Evolutionary conservation across 2,888 invertebrate genomes (phyloP), one percentile per base, ranked within the genome.

Genomic region (Frankliniella intonsa): DNA sequence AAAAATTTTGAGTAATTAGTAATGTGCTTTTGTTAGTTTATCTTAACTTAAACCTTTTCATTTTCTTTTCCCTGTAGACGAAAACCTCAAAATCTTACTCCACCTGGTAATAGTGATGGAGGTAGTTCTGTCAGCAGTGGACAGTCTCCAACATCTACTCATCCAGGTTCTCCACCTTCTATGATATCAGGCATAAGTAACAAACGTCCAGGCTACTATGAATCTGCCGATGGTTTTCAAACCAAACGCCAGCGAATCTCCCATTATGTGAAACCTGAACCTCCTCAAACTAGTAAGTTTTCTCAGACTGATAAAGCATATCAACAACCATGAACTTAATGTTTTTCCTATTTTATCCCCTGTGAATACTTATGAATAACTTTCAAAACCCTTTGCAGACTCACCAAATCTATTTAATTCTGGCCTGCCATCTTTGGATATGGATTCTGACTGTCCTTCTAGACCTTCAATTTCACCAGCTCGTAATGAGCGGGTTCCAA

Each of bases 11-110:
- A 82, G 81, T 80, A 81, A 76, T 38, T 50, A 12, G 19, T 22
- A 69, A 17, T 80, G n/a, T 80, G 50, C 19, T 19, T 25, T 27
- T 51, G 3, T 55, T 81, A n/a, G 22, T 69, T 12, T 81, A 69
- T 81, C 27, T 81, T 81, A 79, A 49, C 80, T 51, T 25, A 82
- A 80, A 81, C 65, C 55, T 65, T 22, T 51, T 19, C 38, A 8
- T 14, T 10, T 38, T 84, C 83, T n/a, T 84, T 80, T 84, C 83
- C 84, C 87, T 87, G 49, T 88, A 94, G 95, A 88, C 94, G 95
- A 87, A 96, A 96, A 90, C 96, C 96, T 86, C 95, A 95, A 90
- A 96, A 96, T 89, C 90, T 96, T 86, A 96, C 96, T 84, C 96
- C 96, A 83, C 96, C 96, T 69, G 92, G 95, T 84, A 94, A 95